Base-by-base conservation (phyloP, 1,140 invertebrate genomes). In the Ceratina calcarata region DNA sequence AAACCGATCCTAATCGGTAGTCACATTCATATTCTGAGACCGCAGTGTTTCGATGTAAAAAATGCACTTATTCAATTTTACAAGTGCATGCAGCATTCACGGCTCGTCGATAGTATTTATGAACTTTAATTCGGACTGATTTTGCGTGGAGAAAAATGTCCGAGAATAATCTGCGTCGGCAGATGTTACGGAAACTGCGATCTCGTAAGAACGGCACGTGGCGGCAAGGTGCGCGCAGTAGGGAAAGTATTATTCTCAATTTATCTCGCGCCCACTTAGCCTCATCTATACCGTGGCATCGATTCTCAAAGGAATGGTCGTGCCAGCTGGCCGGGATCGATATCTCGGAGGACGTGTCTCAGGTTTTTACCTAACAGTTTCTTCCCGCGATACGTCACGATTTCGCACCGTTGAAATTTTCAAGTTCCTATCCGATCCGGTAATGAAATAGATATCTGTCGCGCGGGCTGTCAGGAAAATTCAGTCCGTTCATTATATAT, bases 231-330 rank as follows among this genome's bases (percentile, higher is more conserved):
- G 68, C 37, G 32, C 16, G 45, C 49, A 27, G 49, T 71, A 20
- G 58, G 10, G 27, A 22, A 81, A 79, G 80, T 82, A 81, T 75
- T 87, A 86, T 87, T 84, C 80, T 83, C 82, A 86, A 87, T 89
- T 86, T 87, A 87, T 86, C 80, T 82, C 62, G 32, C 53, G 49
- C 64, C 71, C 80, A 84, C 69, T 89, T 81, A 88, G 81, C 78
- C 80, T 83, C 84, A 83, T 87, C 78, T 85, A 80, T 69, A 79
- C 66, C 65, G 69, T 75, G 53, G 70, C 80, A 75, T 82, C 78
- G 66, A n/a, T 24, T 72, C 80, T 86, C 86, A 77, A 85, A 88
- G 82, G 81, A 86, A 86, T 78, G 81, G 70, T 65, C 68, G 64
- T 45, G 73, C 64, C 78, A 73, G 60, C 55, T 86, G 58, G 8